Base-by-base conservation (phyloP, 2,888 invertebrate species). In the Netelia fuscicornis region DNA sequence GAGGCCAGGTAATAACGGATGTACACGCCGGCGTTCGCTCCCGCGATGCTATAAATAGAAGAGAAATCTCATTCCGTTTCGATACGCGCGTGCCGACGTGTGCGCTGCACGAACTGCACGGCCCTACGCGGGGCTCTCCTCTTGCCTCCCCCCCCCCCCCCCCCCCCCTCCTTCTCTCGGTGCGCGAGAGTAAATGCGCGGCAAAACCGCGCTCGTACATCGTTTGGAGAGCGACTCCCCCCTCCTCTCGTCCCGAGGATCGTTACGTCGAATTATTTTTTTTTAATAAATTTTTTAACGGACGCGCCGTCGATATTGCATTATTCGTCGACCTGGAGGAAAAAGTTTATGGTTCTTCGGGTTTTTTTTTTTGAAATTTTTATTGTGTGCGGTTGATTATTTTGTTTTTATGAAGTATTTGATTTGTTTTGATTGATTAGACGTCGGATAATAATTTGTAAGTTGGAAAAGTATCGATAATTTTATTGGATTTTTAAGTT, bases 61-160 rank as follows among this genome's bases (percentile, higher is more conserved):
- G 92, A 92, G 93, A 93, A 93, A 93, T 92, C 92, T 92, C 91
- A 91, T 91, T 90, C 89, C 89, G 90, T 92, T 92, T 91, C 90
- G 90, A 91, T 92, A 89, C 90, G 90, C 90, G 91, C 90, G 90
- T 67, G 78, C 71, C 89, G 86, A 83, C 82, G 77, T 78, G 64
- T 72, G 67, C 54, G 60, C 65, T 67, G 17, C 44, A n/a, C 52
- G 17, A 60, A 67, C 67, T 67, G 44, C 20, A 48, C 44, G 44
- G 60, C 81, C 81, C 74, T 68, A 68, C 52, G 60, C 67, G 74
- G 30, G 30, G 30, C 30, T 30, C 30, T 30, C 30, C 30, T 30
- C 30, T 30, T 5, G 30, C 5, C 30, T 0, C 30, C 6, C 30
- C 30, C 30, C 5, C 30, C 48, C 2, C 13, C 52, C 17, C 13